Evolutionary conservation across 2,113 vertebrate genomes (phyloP).

Genomic region (Cyanocitta stelleri): DNA sequence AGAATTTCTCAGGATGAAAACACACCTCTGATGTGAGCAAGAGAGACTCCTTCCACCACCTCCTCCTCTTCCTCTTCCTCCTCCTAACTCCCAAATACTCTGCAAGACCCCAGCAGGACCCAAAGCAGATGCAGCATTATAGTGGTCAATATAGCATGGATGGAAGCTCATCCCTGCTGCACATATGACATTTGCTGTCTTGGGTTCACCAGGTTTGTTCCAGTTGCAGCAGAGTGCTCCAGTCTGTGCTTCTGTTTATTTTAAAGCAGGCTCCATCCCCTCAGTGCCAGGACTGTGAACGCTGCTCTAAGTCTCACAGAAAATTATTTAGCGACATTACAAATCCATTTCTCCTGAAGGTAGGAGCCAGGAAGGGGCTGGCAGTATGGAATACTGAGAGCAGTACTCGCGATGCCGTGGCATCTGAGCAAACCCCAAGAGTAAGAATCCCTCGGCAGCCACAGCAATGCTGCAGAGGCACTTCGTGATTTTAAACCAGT

Average conservation of each 20-base stretch:
- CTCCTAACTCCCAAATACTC: accelerated
- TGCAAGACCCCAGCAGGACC: background rate
- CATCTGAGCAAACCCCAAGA: background rate
- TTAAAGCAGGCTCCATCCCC: background rate
- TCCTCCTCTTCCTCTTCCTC: background rate
- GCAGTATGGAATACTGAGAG: accelerated
- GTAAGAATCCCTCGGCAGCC: background rate
- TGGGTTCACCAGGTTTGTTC: background rate
- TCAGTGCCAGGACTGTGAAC: accelerated
- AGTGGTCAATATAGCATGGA: accelerated
- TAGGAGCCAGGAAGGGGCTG: background rate
- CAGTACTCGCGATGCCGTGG: background rate
- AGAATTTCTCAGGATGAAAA: background rate
- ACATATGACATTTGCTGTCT: background rate
- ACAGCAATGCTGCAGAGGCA: background rate
- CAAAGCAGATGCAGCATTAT: background rate
- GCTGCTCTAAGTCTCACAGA: background rate
- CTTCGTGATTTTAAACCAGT: background rate
- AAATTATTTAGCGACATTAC: background rate
- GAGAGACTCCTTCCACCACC: background rate
- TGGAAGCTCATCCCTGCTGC: background rate
- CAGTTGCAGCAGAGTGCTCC: background rate
- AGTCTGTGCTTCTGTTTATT: background rate
- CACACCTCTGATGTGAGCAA: background rate
- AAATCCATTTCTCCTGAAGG: background rate